Evolutionary conservation across 1,140 invertebrate species (phyloP), one percentile per base, ranked within the genome.

Genomic region (Drosophila eugracilis): DNA sequence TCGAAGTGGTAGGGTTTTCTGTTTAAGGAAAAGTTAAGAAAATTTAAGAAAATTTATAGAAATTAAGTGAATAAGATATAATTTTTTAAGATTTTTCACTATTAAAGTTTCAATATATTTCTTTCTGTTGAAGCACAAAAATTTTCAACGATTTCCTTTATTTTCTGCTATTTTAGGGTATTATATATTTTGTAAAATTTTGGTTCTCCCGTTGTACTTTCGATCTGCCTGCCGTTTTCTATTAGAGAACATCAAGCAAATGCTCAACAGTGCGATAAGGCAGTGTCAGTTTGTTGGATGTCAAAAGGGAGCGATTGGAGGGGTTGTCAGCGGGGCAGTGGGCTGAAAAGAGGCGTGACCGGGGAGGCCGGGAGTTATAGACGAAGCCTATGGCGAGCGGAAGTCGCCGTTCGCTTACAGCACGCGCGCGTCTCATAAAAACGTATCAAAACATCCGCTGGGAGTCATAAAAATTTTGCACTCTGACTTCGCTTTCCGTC

Each of bases 351-450:
- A 12, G 24, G 17, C 5, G 39, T n/a, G 26, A 15, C 45, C 10
- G 44, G 19, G 50, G 39, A 6, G 26, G 26, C 45, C 10, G 44
- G 19, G 50, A 37, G 28, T 24, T 62, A 62, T 34, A 42, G 57
- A 36, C 14, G 28, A 59, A 47, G 69, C 69, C 70, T 72, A 73
- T 44, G 28, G 34, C 17, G 32, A 48, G 32, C 70, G 57, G 70
- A 58, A 80, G 74, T 86, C 71, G 77, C 66, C 77, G 67, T 59
- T 71, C 58, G 69, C 78, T 88, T 86, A 86, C 84, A 88, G 83
- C 83, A 86, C 83, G 83, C 83, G 83, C 84, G 84, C 84, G 83
- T 89, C 83, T 89, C 83, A 89, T 88, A 88, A 88, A 88, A 88
- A 88, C 83, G 83, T 88, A 88, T 88, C 84, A 88, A 88, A 88